Base-by-base conservation (phyloP, 2,797 vertebrate species). In the Huso huso region DNA sequence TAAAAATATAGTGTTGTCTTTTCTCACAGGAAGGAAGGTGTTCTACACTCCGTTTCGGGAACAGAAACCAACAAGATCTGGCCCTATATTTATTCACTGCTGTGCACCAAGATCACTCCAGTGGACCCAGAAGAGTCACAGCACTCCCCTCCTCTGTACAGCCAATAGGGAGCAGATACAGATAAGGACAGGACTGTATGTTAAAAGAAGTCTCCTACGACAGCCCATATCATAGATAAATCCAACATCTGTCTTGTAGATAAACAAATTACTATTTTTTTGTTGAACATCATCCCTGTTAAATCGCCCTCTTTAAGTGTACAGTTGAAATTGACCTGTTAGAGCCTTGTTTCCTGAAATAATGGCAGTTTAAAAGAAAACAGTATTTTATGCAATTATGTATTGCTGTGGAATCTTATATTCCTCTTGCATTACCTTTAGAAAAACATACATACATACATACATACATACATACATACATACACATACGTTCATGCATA, bases 11-110 rank as follows among this genome's bases (percentile, higher is more conserved):
- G 15, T 61, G 7, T 12, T 10, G 6, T 67, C 7, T 70, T 13
- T 74, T 48, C 75, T 79, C 70, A 78, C 59, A 99, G 94, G 89
- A 87, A 86, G 73, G 91, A 93, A 73, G 94, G 94, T 69, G 84
- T 97, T 73, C 90, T 98, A 69, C 88, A 97, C 75, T 93, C 94
- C 0, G 95, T 96, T 81, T 97, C 95, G 0, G 95, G 95, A 68
- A 98, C 95, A 8, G 95, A 98, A 72, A 97, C 96, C 0, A 92
- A 98, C 82, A 92, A 87, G 77, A 97, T 98, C 78, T 98, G 95
- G 95, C 95, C 95, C 0, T 93, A 95, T 1, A 92, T 99, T 82
- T 94, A 91, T 80, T 85, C 87, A 0, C 90, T 98, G 67, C 88
- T 98, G 73, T 93, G 83, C 64, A 82, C 83, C 75, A 96, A 89